Base-by-base conservation (phyloP, 2,888 invertebrate species). In the Octodonta nipae region DNA sequence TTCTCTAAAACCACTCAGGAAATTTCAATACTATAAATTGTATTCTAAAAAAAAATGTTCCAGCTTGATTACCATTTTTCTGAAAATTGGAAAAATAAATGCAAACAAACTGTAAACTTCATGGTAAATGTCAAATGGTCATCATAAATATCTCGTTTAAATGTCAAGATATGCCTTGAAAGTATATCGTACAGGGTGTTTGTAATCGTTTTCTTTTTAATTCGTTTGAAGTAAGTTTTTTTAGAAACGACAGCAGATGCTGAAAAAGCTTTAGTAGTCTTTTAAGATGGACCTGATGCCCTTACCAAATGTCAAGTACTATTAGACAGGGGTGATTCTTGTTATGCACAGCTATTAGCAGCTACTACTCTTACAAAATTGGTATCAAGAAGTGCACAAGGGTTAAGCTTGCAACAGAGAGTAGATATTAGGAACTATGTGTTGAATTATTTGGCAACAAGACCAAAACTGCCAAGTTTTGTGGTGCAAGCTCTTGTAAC, bases 291-390 rank as follows among this genome's bases (percentile, higher is more conserved):
- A 3, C 83, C 86, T 1, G 91, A 95, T 59, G 92, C 95, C 1
- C 68, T 98, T 36, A 82, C 83, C 52, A 88, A 91, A 70, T 98
- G 98, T 63, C 93, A 95, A 64, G 75, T 93, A 44, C 65, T 98
- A 26, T 64, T 98, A 46, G 96, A 96, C 57, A 71, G 93, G 34
- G 92, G 89, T 5, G 85, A 88, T 59, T 92, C 93, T 1, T 86
- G 93, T 42, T 96, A 96, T 65, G 89, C 95, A 5, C 95, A 96
- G 59, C 71, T 96, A 31, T 67, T 98, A 36, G 96, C 95, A 4
- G 91, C 93, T 24, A 93, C 92, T 3, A 96, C 96, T 0, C 69
- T 98, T 8, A 88, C 88, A 30, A 95, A 93, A 64, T 68, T 96
- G 22, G 77, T 92, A 13, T 82, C 85, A 45, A 71, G 85, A 59